phyloP scores from a whole-genome alignment of 2,797 vertebrate genomes.

The Leptoclinus maculatus region DNA sequence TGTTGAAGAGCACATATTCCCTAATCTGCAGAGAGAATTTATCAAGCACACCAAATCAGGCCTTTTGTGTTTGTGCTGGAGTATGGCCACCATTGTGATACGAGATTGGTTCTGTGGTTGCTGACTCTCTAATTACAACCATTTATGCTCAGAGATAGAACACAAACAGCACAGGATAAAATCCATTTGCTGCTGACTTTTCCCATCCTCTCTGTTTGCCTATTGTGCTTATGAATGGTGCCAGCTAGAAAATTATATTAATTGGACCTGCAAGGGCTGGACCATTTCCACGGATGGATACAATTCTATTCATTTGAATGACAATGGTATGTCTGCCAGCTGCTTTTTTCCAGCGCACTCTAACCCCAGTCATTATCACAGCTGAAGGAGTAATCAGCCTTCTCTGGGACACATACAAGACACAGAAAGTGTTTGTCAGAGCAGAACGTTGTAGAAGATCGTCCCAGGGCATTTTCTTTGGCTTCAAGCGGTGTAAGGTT shows the following conservation, averaged over 20 bases:
- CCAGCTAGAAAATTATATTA: slow-evolving; percentile 74
- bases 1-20: slow-evolving; percentile 57
- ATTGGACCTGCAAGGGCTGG: slow-evolving; percentile 70
- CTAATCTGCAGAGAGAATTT: slow-evolving; percentile 73
- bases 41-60: slow-evolving; percentile 78
- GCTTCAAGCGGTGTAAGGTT: slow-evolving; percentile 64
- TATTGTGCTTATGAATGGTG: slow-evolving; percentile 65
- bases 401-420: slow-evolving; percentile 68
- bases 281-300: slow-evolving; percentile 64
- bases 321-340: slow-evolving; percentile 80
- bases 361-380: slow-evolving; percentile 77
- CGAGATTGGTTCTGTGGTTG: slow-evolving; percentile 73
- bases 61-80: slow-evolving; percentile 77
- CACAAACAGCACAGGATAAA: slow-evolving; percentile 67
- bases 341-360: slow-evolving; percentile 79
- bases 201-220: slow-evolving; percentile 46
- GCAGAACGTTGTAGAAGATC: slow-evolving; percentile 64
- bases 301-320: slow-evolving; percentile 80
- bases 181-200: slow-evolving; percentile 73
- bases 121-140: slow-evolving; percentile 80
- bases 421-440: slow-evolving; percentile 73
- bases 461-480: slow-evolving; percentile 64
- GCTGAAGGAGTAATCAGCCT: slow-evolving; percentile 77
- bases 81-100: slow-evolving; percentile 78
- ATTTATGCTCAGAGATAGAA: slow-evolving; percentile 67